Evolutionary conservation across 2,113 vertebrate genomes (phyloP).

Genomic region (Rhinoderma darwinii): DNA sequence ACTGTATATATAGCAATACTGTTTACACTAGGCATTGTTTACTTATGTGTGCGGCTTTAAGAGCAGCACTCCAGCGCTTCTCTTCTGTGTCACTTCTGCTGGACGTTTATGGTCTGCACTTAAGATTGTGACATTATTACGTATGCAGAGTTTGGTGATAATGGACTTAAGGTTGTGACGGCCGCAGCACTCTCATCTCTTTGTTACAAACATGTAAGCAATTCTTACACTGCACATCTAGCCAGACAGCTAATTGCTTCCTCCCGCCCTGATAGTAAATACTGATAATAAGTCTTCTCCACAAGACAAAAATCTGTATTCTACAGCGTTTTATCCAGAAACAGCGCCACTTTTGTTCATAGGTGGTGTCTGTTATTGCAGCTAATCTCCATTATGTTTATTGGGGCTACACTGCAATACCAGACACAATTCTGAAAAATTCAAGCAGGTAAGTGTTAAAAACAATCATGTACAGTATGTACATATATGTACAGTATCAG

Average conservation of each 20-base stretch:
- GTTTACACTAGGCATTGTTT: too few relatives aligned
- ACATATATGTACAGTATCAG: too few relatives aligned
- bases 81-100: neutral
- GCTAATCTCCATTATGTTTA: too few relatives aligned
- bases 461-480: too few relatives aligned
- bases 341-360: too few relatives aligned
- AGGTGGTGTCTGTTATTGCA: too few relatives aligned
- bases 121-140: neutral
- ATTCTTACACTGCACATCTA: neutral
- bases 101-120: conserved; percentile 4
- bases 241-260: neutral
- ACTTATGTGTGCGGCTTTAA: neutral
- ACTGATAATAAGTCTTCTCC: neutral
- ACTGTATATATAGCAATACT: too few relatives aligned
- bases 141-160: neutral
- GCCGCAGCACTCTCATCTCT: neutral
- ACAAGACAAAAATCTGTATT: too few relatives aligned
- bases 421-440: too few relatives aligned
- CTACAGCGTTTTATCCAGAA: too few relatives aligned
- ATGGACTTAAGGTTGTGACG: conserved; percentile 4
- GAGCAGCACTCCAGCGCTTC: conserved; percentile 5
- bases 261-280: neutral
- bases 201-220: neutral
- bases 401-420: too few relatives aligned
- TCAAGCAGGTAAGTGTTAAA: too few relatives aligned